Conservation (phyloP, 2,113 vertebrate genomes). For the Nesoenas mayeri region DNA sequence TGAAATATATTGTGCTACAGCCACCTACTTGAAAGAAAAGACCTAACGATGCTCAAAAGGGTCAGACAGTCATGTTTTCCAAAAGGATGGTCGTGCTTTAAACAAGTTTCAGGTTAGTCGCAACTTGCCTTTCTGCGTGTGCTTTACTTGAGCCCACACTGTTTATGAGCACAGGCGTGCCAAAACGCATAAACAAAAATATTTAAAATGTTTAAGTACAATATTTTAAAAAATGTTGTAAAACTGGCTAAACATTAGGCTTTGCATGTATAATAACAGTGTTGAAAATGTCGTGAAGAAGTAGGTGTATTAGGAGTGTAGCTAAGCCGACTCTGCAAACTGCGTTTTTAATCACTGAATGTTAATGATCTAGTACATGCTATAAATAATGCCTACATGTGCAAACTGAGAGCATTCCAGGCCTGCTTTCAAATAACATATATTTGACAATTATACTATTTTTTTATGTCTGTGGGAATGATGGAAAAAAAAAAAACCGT, state of each 20-base stretch:
- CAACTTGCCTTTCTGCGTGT: neutral
- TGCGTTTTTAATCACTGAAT: neutral
- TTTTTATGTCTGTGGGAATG: neutral
- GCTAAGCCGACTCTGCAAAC: neutral
- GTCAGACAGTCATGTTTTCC: rapidly evolving
- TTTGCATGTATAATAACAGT: neutral
- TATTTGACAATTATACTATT: neutral
- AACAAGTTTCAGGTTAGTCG: neutral
- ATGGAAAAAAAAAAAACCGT: neutral
- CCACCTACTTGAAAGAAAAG: neutral
- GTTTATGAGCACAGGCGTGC: neutral
- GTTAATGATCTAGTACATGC: neutral
- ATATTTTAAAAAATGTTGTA: neutral
- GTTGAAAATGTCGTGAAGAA: neutral
- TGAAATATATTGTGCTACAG: neutral
- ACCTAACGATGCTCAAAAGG: neutral
- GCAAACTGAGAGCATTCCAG: neutral
- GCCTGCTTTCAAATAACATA: neutral
- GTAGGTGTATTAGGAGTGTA: neutral
- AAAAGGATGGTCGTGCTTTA: neutral
- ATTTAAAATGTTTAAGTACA: neutral
- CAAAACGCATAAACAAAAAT: neutral
- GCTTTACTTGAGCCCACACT: neutral
- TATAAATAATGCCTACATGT: neutral
- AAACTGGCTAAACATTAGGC: neutral